Conservation (phyloP, 2,113 vertebrate species). For the Platichthys stellatus region DNA sequence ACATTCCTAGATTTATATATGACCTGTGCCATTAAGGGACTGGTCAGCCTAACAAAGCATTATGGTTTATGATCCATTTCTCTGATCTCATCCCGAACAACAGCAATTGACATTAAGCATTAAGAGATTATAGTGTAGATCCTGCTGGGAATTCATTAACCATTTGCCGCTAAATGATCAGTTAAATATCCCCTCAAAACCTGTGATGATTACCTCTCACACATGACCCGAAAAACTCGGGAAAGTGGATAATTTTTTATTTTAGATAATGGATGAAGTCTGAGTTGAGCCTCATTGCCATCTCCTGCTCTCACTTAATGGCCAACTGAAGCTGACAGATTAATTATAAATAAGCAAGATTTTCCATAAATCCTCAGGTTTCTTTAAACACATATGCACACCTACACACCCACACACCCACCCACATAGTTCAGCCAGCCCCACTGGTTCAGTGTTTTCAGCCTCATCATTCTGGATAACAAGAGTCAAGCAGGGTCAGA, state of each 20-base stretch:
- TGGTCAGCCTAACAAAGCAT: neutral
- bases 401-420: constrained; percentile 14
- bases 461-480: constrained; percentile 76
- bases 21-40: neutral
- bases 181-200: constrained; percentile 1
- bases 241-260: constrained; percentile 13
- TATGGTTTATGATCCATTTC: constrained; percentile 10
- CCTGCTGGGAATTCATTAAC: constrained; percentile 23
- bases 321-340: constrained; percentile 40
- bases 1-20: constrained; percentile 9
- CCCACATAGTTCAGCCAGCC: constrained; percentile 31
- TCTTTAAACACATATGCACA: constrained; percentile 41
- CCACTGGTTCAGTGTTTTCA: constrained; percentile 61
- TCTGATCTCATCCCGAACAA: constrained; percentile 17
- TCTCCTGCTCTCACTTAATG: constrained; percentile 38
- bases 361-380: constrained; percentile 45
- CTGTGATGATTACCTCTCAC: constrained; percentile 31
- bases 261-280: constrained; percentile 33
- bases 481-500: constrained; percentile 54
- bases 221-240: constrained; percentile 43
- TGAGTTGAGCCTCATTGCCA: constrained; percentile 9
- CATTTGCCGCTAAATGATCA: constrained; percentile 47
- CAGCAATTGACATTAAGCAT: constrained; percentile 18
- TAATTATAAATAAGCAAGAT: constrained; percentile 30
- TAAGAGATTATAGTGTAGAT: constrained; percentile 10